Evolutionary conservation across 2,797 vertebrate genomes (phyloP).

Genomic region (Sebastes minor): DNA sequence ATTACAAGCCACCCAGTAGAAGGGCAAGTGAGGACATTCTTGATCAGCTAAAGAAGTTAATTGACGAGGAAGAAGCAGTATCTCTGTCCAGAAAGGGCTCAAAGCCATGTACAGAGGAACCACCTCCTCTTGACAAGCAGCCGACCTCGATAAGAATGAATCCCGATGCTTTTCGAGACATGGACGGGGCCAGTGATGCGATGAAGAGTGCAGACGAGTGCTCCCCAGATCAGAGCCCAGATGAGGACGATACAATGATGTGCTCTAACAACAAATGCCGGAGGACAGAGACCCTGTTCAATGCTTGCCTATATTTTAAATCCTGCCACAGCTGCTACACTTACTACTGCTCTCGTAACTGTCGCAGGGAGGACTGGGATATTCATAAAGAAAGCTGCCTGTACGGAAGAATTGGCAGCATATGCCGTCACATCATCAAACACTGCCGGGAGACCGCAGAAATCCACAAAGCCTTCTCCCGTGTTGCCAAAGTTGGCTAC

Average conservation of each 20-base stretch:
- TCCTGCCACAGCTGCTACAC: slow-evolving; percentile 99
- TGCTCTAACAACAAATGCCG: slow-evolving; percentile 96
- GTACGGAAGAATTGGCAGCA: slow-evolving; percentile 91
- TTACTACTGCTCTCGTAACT: slow-evolving; percentile 97
- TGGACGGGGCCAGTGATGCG: slow-evolving; percentile 75
- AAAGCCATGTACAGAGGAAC: slow-evolving; percentile 66
- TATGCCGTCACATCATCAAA: slow-evolving; percentile 94
- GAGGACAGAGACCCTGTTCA: slow-evolving; percentile 94
- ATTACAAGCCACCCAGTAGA: slow-evolving; percentile 89
- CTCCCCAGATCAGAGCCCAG: slow-evolving; percentile 92
- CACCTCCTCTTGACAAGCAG: slow-evolving; percentile 87
- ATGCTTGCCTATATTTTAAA: slow-evolving; percentile 98
- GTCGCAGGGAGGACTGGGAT: slow-evolving; percentile 96
- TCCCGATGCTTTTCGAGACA: slow-evolving; percentile 74
- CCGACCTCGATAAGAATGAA: slow-evolving; percentile 85
- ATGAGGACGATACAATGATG: slow-evolving; percentile 97
- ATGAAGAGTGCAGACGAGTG: slow-evolving; percentile 87
- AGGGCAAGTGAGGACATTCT: slow-evolving; percentile 86
- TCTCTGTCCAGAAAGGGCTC: slow-evolving; percentile 79
- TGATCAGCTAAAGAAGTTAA: slow-evolving; percentile 91
- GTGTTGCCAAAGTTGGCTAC: slow-evolving; percentile 96
- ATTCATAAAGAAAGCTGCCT: slow-evolving; percentile 95
- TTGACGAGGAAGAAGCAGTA: slow-evolving; percentile 84
- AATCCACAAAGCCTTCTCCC: slow-evolving; percentile 96
- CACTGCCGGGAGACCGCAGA: slow-evolving; percentile 93